These are phyloP conservation scores for Pangasius mekongensis DNA, from an alignment of 2,797 vertebrate species.

Conservation along the genomic window DNA sequence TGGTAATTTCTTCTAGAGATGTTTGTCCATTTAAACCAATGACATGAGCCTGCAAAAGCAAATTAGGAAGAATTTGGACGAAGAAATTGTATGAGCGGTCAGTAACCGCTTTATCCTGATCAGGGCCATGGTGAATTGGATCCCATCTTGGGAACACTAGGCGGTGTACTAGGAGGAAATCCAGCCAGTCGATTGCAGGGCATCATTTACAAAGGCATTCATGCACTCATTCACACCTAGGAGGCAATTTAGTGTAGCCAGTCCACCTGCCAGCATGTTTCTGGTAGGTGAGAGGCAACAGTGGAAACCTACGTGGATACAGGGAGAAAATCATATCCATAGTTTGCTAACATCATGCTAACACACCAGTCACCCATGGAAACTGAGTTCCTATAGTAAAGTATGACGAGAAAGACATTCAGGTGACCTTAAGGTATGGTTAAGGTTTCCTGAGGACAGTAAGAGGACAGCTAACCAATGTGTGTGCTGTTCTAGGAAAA, in stretches of 20 bases:
- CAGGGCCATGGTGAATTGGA: not conserved
- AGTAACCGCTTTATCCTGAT: not conserved
- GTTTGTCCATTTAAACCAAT: constrained; percentile 4
- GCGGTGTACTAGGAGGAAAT: not conserved
- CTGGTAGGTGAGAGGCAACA: not conserved
- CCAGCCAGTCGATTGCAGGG: not conserved
- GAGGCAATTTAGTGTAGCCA: not conserved
- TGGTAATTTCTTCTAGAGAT: constrained; percentile 16
- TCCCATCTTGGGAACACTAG: not conserved
- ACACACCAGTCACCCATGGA: not conserved
- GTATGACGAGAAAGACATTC: not conserved
- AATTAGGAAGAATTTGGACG: not conserved
- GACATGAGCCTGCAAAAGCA: not conserved
- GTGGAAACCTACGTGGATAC: not conserved
- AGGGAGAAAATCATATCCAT: not conserved
- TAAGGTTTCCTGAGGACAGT: too few relatives aligned
- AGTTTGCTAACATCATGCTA: not conserved
- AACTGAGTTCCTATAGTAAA: not conserved
- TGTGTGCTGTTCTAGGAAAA: not conserved
- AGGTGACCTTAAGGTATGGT: not conserved
- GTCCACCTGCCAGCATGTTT: not conserved
- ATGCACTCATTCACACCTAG: not conserved
- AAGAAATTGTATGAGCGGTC: not conserved
- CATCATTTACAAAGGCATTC: not conserved
- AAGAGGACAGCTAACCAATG: not conserved